Percentiles rank a stretch among this genome's conserved stretches.
Conservation (phyloP, 2,113 vertebrate genomes). For the Ochotona princeps region DNA sequence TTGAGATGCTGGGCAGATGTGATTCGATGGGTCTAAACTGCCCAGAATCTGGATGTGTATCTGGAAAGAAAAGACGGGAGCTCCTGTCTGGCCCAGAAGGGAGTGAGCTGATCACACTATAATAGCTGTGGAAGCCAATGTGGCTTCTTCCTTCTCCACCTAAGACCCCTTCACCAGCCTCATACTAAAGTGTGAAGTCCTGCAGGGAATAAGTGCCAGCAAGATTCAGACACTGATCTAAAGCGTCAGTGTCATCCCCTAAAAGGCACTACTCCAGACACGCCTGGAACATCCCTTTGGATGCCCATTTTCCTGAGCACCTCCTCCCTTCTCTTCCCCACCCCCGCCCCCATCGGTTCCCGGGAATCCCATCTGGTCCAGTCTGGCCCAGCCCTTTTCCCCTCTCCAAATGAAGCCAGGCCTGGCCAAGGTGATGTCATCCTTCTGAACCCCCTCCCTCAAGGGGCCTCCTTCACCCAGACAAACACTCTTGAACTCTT, state of each 20-base stretch:
- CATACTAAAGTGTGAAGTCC: neutral
- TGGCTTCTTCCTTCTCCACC: neutral
- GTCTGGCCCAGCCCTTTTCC: conserved; percentile 23
- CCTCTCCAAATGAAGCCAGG: conserved; percentile 71
- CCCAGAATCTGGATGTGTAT: neutral
- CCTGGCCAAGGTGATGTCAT: conserved; percentile 65
- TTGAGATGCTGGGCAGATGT: neutral
- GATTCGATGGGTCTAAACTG: neutral
- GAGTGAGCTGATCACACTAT: neutral
- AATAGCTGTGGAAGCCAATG: neutral
- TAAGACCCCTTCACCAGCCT: neutral
- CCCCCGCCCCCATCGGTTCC: neutral
- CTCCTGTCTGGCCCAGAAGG: neutral
- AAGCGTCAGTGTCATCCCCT: neutral
- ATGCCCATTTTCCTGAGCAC: neutral
- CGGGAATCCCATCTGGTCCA: conserved; percentile 69
- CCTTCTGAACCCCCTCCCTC: conserved; percentile 72
- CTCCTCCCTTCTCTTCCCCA: neutral
- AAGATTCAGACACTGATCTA: neutral
- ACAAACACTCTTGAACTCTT: conserved; percentile 80
- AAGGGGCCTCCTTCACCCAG: conserved; percentile 77
- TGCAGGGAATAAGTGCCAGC: neutral
- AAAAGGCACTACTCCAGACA: neutral
- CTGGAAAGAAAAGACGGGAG: neutral
- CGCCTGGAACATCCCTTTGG: neutral